These are phyloP conservation scores for Ctenopoma kingsleyae DNA, from an alignment of 2,797 vertebrate species.

Conservation along the genomic window DNA sequence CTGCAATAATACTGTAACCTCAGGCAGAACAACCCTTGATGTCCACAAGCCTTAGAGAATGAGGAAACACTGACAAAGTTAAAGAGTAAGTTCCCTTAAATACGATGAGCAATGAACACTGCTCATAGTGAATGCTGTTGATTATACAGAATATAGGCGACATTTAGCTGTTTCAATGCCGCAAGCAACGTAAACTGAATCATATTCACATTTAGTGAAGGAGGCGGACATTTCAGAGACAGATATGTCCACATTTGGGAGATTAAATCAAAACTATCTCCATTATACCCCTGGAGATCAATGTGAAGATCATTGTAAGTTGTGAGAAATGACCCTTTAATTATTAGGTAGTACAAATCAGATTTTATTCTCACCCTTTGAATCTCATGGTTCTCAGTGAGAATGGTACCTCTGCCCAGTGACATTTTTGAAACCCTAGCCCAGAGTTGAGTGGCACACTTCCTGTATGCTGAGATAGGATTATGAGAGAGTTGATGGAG, in stretches of 20 bases:
- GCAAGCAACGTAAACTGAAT: not conserved
- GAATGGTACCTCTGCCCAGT: constrained; percentile 13
- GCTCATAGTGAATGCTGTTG: not conserved
- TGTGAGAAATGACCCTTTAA: not conserved
- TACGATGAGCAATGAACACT: not conserved
- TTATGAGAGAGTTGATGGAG: constrained; percentile 69
- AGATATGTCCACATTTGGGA: not conserved
- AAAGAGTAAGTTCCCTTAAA: not conserved
- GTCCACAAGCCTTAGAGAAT: not conserved
- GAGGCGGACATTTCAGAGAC: not conserved
- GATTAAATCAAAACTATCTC: not conserved
- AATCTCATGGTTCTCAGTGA: not conserved
- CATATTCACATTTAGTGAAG: not conserved
- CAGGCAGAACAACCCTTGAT: constrained; percentile 8
- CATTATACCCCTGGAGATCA: not conserved
- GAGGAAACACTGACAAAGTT: not conserved
- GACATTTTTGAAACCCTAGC: constrained; percentile 45
- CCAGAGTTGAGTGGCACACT: constrained; percentile 45
- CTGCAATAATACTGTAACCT: constrained; percentile 24
- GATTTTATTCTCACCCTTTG: not conserved
- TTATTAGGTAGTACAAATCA: not conserved
- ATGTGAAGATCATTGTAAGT: not conserved
- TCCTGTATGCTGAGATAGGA: constrained; percentile 79
- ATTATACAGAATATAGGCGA: not conserved
- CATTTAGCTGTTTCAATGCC: not conserved